A percentile compares a stretch with the other conserved stretches of the same genome.
Evolutionary conservation across 2,888 invertebrate genomes (phyloP).

Genomic region (Sipha maydis): DNA sequence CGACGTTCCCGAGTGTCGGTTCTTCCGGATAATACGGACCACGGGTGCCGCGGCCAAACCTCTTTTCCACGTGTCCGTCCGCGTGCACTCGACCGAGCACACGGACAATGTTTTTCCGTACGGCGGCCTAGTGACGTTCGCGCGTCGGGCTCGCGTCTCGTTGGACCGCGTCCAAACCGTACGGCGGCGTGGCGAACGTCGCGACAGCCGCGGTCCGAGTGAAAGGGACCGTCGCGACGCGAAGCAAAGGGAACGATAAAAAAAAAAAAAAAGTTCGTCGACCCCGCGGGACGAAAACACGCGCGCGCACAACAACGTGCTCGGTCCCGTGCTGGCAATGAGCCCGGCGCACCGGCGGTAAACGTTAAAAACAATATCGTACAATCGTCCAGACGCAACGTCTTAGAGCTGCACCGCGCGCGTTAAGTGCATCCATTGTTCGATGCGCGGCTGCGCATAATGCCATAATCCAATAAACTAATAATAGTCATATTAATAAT

Average conservation of each 20-base stretch:
- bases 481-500: background rate
- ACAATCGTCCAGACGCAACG: conserved; percentile 45
- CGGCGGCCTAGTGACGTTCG: background rate
- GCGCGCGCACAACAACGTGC: background rate
- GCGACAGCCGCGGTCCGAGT: background rate
- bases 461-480: background rate
- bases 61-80: too few species aligned
- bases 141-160: background rate
- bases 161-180: conserved; percentile 36
- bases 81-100: too few species aligned
- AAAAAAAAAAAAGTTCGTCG: conserved; percentile 43
- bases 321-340: conserved; percentile 35
- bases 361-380: conserved; percentile 42
- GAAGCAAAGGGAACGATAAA: too few species aligned
- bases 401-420: conserved; percentile 2
- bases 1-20: too few species aligned
- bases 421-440: conserved; percentile 48
- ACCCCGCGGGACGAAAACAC: background rate
- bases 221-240: too few species aligned
- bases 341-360: conserved; percentile 38
- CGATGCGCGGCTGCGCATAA: background rate
- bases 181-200: background rate
- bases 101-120: background rate
- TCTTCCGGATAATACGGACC: too few species aligned
- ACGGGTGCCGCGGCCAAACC: too few species aligned